Evolutionary conservation across 2,888 invertebrate genomes (phyloP).

Genomic region (Rhogogaster chlorosoma): DNA sequence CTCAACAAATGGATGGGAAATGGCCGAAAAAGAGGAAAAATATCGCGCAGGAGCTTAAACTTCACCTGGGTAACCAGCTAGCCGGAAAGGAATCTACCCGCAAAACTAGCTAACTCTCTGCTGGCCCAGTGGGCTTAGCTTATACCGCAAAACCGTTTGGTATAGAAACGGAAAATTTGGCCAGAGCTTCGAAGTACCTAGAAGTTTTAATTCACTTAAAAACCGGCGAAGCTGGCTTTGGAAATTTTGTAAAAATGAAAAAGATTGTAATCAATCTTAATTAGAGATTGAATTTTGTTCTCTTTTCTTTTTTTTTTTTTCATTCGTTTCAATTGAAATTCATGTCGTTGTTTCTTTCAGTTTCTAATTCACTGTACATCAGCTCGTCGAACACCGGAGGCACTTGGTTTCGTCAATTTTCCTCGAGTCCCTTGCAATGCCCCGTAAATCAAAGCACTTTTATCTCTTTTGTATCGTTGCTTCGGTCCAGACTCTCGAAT

Average conservation of each 20-base stretch:
- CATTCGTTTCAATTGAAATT: not conserved
- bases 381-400: not conserved
- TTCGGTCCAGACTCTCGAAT: not conserved
- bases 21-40: not conserved
- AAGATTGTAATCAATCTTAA: not conserved
- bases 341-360: not conserved
- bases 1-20: not conserved
- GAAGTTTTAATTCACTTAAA: constrained; percentile 1
- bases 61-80: not conserved
- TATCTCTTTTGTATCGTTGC: constrained; percentile 20
- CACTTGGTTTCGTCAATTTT: not conserved
- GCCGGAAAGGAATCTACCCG: not conserved
- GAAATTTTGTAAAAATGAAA: not conserved
- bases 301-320: too few species aligned
- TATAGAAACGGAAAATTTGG: not conserved
- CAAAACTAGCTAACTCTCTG: not conserved
- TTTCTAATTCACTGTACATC: not conserved
- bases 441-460: constrained; percentile 9
- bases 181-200: not conserved
- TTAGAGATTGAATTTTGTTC: not conserved
- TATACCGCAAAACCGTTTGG: constrained; percentile 28
- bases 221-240: not conserved
- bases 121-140: not conserved
- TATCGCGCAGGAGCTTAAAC: not conserved
- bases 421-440: not conserved